Evolutionary conservation across 2,888 invertebrate genomes (phyloP).

Genomic region (Hipparchia semele): DNA sequence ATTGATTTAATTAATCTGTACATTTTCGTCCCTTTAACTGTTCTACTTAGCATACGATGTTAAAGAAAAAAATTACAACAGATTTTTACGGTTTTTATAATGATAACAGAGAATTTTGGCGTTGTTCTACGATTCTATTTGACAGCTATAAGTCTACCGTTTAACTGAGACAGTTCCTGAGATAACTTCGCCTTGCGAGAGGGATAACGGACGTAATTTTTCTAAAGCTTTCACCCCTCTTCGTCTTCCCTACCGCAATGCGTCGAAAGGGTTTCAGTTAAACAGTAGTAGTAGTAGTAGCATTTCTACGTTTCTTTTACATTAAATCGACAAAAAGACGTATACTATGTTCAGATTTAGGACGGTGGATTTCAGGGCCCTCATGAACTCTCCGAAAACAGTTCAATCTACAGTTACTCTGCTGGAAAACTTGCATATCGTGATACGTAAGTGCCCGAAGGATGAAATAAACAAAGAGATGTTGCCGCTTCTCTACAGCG

Average conservation of each 20-base stretch:
- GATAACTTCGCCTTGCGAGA: too few relatives aligned
- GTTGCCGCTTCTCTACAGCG: constrained; percentile 92
- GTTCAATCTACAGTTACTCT: constrained; percentile 94
- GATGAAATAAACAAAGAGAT: constrained; percentile 92
- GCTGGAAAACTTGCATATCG: constrained; percentile 94
- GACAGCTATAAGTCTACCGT: neutral
- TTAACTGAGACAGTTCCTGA: too few relatives aligned
- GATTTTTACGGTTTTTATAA: neutral
- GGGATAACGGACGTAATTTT: too few relatives aligned
- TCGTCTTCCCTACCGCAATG: too few relatives aligned
- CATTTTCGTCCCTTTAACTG: neutral
- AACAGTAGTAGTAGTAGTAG: too few relatives aligned
- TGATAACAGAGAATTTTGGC: neutral
- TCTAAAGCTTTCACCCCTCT: too few relatives aligned
- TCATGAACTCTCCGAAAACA: constrained; percentile 90
- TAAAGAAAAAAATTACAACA: neutral
- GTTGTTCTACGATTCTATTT: constrained; percentile 18
- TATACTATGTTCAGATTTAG: constrained; percentile 34
- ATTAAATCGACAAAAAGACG: neutral
- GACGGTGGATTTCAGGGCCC: constrained; percentile 77
- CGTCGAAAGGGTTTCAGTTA: too few relatives aligned
- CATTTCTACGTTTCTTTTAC: neutral
- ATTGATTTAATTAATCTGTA: neutral
- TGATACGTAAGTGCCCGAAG: constrained; percentile 92
- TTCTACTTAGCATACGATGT: neutral